These are phyloP conservation scores for Oreonectes daqikongensis DNA, from an alignment of 2,797 vertebrate genomes.

Conservation along the genomic window DNA sequence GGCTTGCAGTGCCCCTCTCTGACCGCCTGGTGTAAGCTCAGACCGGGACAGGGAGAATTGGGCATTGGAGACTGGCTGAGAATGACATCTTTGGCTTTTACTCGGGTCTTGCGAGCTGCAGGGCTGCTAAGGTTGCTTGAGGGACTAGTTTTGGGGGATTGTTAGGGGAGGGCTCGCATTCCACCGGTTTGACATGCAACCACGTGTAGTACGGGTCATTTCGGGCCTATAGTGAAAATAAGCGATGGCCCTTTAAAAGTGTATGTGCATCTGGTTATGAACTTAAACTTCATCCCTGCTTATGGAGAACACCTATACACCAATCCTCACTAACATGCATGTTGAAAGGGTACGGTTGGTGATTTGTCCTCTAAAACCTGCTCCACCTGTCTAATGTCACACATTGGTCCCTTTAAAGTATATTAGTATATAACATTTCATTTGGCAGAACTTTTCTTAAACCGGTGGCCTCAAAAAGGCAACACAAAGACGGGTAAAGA, in stretches of 20 bases:
- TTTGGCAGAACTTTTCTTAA: not conserved
- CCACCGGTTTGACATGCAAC: slow-evolving; percentile 75
- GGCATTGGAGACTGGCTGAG: slow-evolving; percentile 72
- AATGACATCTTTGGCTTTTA: slow-evolving; percentile 78
- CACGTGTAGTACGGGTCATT: not conserved
- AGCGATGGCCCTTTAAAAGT: slow-evolving; percentile 54
- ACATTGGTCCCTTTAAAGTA: slow-evolving; percentile 57
- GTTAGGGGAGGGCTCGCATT: slow-evolving; percentile 72
- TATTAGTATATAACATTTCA: not conserved
- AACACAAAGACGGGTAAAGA: slow-evolving; percentile 57
- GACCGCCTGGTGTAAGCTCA: slow-evolving; percentile 77
- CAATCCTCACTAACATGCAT: slow-evolving; percentile 83
- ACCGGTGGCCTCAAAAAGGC: not conserved
- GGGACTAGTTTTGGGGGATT: slow-evolving; percentile 62
- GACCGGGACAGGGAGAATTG: slow-evolving; percentile 65
- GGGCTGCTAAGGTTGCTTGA: slow-evolving; percentile 78
- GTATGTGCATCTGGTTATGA: slow-evolving; percentile 68
- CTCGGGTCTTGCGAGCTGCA: slow-evolving; percentile 77
- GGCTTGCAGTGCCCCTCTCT: slow-evolving; percentile 75
- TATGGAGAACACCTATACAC: slow-evolving; percentile 72
- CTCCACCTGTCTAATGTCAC: slow-evolving; percentile 60
- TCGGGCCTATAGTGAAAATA: slow-evolving; percentile 3
- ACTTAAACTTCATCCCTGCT: slow-evolving; percentile 71
- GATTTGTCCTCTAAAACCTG: slow-evolving; percentile 71
- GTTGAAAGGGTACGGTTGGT: slow-evolving; percentile 77